These are phyloP conservation scores for Chinchilla lanigera DNA, from an alignment of 2,113 vertebrate species.

Conservation along the genomic window DNA sequence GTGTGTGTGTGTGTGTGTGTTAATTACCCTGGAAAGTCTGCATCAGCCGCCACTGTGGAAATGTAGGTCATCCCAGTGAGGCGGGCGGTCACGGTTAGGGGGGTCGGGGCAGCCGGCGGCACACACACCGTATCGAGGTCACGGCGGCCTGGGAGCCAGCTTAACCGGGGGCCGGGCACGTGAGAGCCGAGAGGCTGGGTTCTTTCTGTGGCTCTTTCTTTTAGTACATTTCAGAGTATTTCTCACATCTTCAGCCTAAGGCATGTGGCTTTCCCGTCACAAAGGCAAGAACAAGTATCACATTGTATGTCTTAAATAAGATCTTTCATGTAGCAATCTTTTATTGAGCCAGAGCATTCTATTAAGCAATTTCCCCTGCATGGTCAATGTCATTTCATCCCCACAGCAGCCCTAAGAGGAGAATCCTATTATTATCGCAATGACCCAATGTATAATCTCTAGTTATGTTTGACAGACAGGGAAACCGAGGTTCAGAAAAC, in stretches of 20 bases:
- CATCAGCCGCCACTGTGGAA: constrained; percentile 80
- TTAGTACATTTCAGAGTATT: accelerated
- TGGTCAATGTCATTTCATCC: not conserved
- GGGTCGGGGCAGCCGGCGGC: constrained; percentile 52
- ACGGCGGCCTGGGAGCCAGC: constrained; percentile 48
- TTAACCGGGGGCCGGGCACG: not conserved
- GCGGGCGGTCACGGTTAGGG: constrained; percentile 58
- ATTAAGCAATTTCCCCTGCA: not conserved
- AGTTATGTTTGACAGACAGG: not conserved
- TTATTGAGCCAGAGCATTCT: not conserved
- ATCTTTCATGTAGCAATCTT: not conserved
- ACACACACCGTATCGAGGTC: constrained; percentile 53
- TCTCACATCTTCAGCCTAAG: not conserved
- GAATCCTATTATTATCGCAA: not conserved
- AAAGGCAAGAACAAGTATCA: not conserved
- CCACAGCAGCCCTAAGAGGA: not conserved
- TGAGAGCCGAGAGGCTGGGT: constrained; percentile 4
- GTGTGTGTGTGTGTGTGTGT: constrained; percentile 70
- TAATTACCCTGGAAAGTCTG: constrained; percentile 86
- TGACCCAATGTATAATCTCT: accelerated
- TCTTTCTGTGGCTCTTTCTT: not conserved
- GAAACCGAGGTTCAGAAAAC: not conserved
- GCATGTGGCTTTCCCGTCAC: not conserved
- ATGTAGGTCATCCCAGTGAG: constrained; percentile 88
- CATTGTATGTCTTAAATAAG: not conserved